phyloP scores from a whole-genome alignment of 1,140 invertebrate species.

The Vanessa tameamea region DNA sequence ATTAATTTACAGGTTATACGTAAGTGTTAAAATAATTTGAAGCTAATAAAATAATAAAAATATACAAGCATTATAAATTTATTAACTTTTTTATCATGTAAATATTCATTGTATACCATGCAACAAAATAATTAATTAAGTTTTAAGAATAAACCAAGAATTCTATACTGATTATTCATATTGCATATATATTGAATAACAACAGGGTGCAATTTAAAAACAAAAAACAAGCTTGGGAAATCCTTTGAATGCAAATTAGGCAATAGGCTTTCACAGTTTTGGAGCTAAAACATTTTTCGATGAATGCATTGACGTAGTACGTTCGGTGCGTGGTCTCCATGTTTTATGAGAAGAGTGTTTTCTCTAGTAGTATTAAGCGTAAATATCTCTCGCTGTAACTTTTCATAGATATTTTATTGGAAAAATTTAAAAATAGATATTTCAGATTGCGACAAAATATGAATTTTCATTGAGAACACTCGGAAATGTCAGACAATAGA shows the following conservation, averaged over 20 bases:
- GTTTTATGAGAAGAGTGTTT: constrained; percentile 13
- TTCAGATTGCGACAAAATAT: constrained; percentile 12
- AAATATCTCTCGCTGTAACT: background rate
- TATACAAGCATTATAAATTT: too few relatives aligned
- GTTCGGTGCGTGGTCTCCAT: constrained; percentile 15
- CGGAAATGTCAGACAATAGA: constrained; percentile 12
- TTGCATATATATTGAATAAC: background rate
- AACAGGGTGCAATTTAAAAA: constrained; percentile 34
- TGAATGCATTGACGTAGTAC: constrained; percentile 26
- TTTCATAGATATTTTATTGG: background rate
- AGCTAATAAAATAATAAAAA: too few relatives aligned
- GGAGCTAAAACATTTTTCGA: constrained; percentile 34
- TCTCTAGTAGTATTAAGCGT: background rate
- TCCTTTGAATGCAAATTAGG: constrained; percentile 38
- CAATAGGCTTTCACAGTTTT: constrained; percentile 34
- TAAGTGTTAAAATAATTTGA: too few relatives aligned
- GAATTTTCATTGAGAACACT: constrained; percentile 21
- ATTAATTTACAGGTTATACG: too few relatives aligned
- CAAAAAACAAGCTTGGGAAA: constrained; percentile 24
- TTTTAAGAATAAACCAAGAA: too few relatives aligned
- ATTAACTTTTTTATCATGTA: too few relatives aligned
- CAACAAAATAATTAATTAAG: too few relatives aligned
- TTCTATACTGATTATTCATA: too few relatives aligned
- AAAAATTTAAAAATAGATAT: background rate
- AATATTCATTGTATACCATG: too few relatives aligned